Evolutionary conservation across 2,113 vertebrate species (phyloP).

Genomic region (Chitala chitala): DNA sequence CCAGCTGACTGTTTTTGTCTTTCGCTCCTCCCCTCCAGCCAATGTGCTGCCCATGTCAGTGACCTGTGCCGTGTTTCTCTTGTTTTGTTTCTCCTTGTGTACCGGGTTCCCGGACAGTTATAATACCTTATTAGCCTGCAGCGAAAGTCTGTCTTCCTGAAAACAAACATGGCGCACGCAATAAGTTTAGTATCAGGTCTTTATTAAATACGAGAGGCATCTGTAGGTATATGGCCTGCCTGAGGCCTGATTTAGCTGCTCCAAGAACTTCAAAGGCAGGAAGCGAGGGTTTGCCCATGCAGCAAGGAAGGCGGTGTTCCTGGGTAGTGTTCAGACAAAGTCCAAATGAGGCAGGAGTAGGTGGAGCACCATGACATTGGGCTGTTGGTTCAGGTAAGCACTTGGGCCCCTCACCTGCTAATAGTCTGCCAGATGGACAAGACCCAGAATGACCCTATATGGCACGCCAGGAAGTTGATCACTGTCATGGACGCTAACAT

Average conservation of each 20-base stretch:
- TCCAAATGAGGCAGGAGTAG: conserved; percentile 19
- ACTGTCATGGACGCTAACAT: too few relatives aligned
- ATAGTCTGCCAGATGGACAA: too few relatives aligned
- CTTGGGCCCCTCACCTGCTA: too few relatives aligned
- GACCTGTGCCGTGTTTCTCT: background rate
- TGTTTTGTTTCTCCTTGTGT: background rate
- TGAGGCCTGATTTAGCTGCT: background rate
- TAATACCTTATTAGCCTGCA: background rate
- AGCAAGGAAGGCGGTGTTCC: conserved; percentile 9
- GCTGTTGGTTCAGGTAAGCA: too few relatives aligned
- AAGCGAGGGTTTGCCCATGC: background rate
- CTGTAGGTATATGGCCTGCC: background rate
- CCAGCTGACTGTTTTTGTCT: background rate
- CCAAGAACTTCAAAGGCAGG: conserved; percentile 22
- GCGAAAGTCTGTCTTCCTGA: background rate
- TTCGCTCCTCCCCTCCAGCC: background rate
- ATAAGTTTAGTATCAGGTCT: conserved; percentile 3
- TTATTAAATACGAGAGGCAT: conserved; percentile 2
- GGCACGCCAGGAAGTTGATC: too few relatives aligned
- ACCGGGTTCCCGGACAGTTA: too few relatives aligned
- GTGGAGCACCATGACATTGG: too few relatives aligned
- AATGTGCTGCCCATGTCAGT: background rate
- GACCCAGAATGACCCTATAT: too few relatives aligned
- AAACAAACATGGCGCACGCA: background rate
- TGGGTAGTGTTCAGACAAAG: conserved; percentile 18